These are phyloP conservation scores for Clarias pachynema DNA, from an alignment of 2,797 vertebrate genomes.

Conservation along the genomic window DNA sequence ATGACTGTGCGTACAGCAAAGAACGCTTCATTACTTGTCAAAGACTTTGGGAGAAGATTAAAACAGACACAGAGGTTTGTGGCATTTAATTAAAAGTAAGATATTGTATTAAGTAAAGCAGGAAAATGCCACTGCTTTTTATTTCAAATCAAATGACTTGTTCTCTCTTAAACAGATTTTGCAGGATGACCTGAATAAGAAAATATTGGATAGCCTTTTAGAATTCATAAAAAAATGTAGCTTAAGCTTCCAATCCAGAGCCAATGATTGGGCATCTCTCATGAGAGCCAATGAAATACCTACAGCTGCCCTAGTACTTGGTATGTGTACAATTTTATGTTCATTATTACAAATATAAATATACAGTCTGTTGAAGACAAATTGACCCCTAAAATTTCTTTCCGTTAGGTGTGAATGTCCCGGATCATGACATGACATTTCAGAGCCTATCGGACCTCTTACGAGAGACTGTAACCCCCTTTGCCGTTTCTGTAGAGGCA, in stretches of 20 bases:
- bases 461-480: conserved; percentile 82
- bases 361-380: not conserved
- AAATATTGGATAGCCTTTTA: conserved; percentile 85
- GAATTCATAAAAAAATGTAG: conserved; percentile 83
- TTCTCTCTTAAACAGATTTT: conserved; percentile 72
- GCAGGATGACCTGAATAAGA: conserved; percentile 90
- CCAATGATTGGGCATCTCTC: conserved; percentile 78
- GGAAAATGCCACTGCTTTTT: not conserved
- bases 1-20: conserved; percentile 69
- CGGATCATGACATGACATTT: conserved; percentile 92
- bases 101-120: not conserved
- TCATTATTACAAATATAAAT: not conserved
- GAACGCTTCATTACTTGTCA: conserved; percentile 81
- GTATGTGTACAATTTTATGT: conserved; percentile 64
- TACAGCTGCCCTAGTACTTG: conserved; percentile 89
- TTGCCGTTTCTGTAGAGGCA: conserved; percentile 85
- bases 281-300: conserved; percentile 92
- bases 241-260: conserved; percentile 70
- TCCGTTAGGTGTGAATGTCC: conserved; percentile 89
- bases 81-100: not conserved
- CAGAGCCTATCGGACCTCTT: conserved; percentile 85
- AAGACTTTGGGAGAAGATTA: conserved; percentile 84
- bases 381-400: not conserved
- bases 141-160: not conserved
- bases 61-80: conserved; percentile 83